A percentile compares a stretch with the other conserved stretches of the same genome.
phyloP scores from a whole-genome alignment of 2,797 vertebrate species.

The Philypnodon macrostomus region DNA sequence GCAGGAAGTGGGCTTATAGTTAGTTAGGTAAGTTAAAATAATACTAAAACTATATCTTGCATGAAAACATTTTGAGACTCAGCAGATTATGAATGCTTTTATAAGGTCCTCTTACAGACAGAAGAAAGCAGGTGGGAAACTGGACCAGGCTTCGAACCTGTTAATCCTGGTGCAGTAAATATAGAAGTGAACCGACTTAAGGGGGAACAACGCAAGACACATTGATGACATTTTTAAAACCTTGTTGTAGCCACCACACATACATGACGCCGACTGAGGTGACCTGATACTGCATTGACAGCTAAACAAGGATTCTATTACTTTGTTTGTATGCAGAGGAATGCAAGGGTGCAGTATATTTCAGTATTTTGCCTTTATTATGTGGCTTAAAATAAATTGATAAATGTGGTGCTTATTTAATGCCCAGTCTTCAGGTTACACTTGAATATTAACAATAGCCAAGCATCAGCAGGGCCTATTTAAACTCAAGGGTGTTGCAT shows the following conservation, averaged over 20 bases:
- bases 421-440: conserved; percentile 19
- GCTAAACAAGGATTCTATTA: too few relatives aligned
- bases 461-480: conserved; percentile 23
- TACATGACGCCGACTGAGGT: too few relatives aligned
- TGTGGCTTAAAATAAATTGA: too few relatives aligned
- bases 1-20: not conserved
- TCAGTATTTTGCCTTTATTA: too few relatives aligned
- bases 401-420: too few relatives aligned
- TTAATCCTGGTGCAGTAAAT: conserved; percentile 76
- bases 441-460: conserved; percentile 30
- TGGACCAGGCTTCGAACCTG: conserved; percentile 54
- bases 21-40: too few relatives aligned
- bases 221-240: conserved; percentile 40
- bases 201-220: conserved; percentile 46
- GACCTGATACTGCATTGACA: too few relatives aligned
- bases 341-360: too few relatives aligned
- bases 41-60: too few relatives aligned
- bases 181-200: conserved; percentile 67
- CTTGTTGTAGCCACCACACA: too few relatives aligned
- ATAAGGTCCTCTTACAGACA: conserved; percentile 47
- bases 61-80: conserved; percentile 1
- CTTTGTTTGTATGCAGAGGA: too few relatives aligned
- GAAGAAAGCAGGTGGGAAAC: conserved; percentile 72
- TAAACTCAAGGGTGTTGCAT: conserved; percentile 41
- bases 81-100: conserved; percentile 1